Evolutionary conservation across 2,797 vertebrate genomes (phyloP), one percentile per base, ranked within the genome.

Genomic region (Merluccius polli): DNA sequence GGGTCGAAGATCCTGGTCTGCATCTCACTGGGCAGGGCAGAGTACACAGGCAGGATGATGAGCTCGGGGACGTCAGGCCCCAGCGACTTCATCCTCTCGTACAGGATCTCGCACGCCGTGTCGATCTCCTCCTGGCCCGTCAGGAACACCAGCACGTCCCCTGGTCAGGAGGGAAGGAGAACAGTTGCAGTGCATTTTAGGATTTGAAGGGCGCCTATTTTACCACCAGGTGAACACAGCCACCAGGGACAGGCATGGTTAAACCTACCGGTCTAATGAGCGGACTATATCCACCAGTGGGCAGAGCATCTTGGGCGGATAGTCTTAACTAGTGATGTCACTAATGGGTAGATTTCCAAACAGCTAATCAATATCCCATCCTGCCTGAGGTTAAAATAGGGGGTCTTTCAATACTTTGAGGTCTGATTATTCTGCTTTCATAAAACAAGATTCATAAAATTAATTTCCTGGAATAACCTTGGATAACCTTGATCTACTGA

Each of bases 51-150:
- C 0, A 99, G 91, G 72, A 99, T 99, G 71, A 99, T 99, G 79
- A 99, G 89, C 75, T 99, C 97, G 0, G 98, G 98, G n/a, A 99
- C 97, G 52, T 98, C 97, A 0, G 98, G 98, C 0, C 97, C 98
- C n/a, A 99, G 93, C 0, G 97, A 98, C 80, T 99, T 99, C 97
- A 99, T 99, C 73, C 98, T 90, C 87, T 98, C 98, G 9, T 99
- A 99, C n/a, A 99, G 94, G 88, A 99, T 98, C 94, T 99, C 98
- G 21, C 98, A 99, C 44, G 98, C 98, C 0, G 98, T 99, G 88
- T 99, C 98, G 0, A 99, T 99, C 92, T 99, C 98, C 78, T 99
- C 98, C 87, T 99, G 98, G 81, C 98, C 98, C 2, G 98, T 99
- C n/a, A 99, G 89, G 86, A 99, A 99, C 77, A 99, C 97, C 88